Evolutionary conservation across 2,888 invertebrate genomes (phyloP).

Genomic region (Entomobrya proxima): DNA sequence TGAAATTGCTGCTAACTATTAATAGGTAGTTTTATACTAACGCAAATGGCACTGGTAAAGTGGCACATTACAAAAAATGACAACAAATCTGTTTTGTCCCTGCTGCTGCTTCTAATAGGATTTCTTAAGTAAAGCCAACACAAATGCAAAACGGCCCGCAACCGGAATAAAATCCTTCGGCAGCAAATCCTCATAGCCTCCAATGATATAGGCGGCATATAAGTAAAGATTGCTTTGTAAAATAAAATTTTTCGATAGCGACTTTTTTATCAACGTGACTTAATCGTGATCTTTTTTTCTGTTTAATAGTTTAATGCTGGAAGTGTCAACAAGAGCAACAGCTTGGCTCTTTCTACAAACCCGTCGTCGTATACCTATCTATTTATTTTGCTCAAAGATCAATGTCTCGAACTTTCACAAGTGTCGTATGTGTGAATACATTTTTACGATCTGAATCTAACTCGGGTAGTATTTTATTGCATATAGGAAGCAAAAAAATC

Average conservation of each 20-base stretch:
- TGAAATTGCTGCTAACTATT: too few species aligned
- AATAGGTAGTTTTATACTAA: too few species aligned
- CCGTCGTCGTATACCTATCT: neutral
- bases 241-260: too few species aligned
- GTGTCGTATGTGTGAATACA: neutral
- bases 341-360: neutral
- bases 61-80: too few species aligned
- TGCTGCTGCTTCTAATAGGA: too few species aligned
- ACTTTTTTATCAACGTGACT: constrained; percentile 30
- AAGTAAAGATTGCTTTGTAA: neutral
- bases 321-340: constrained; percentile 26
- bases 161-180: too few species aligned
- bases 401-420: constrained; percentile 41
- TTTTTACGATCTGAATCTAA: constrained; percentile 11
- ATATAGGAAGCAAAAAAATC: neutral
- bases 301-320: constrained; percentile 1
- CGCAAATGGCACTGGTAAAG: too few species aligned
- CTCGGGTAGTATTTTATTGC: constrained; percentile 34
- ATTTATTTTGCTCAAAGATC: constrained; percentile 30
- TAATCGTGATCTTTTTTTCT: constrained; percentile 27
- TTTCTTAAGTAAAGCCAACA: too few species aligned
- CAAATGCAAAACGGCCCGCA: too few species aligned
- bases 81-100: too few species aligned
- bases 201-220: neutral
- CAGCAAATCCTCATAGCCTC: too few species aligned